Percentiles rank a stretch among this genome's conserved stretches.
phyloP scores from a whole-genome alignment of 1,140 invertebrate species.

The Armadillidium nasatum region DNA sequence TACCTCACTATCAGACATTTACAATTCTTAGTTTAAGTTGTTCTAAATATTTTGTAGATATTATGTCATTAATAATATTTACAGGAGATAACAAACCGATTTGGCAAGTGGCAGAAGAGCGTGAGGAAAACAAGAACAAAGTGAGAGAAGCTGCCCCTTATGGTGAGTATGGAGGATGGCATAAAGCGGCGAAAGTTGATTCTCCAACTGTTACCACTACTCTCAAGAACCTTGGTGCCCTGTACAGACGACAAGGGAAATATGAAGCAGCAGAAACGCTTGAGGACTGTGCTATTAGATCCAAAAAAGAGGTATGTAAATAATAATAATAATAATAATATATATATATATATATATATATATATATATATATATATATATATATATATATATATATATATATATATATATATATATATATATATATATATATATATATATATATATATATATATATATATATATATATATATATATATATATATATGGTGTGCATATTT shows the following conservation, averaged over 20 bases:
- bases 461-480: too few relatives aligned
- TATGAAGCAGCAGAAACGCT: slow-evolving; percentile 98
- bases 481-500: too few relatives aligned
- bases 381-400: too few relatives aligned
- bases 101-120: slow-evolving; percentile 98
- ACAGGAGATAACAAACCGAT: slow-evolving; percentile 95
- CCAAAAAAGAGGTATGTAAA: slow-evolving; percentile 75
- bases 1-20: too few relatives aligned
- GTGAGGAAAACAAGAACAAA: slow-evolving; percentile 89
- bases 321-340: too few relatives aligned
- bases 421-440: too few relatives aligned
- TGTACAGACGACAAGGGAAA: slow-evolving; percentile 95
- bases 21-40: too few relatives aligned
- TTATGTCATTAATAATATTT: slow-evolving; percentile 26
- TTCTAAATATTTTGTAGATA: too few relatives aligned
- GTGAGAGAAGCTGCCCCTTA: slow-evolving; percentile 86
- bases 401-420: too few relatives aligned
- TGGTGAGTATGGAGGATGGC: slow-evolving; percentile 94
- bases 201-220: slow-evolving; percentile 96
- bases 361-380: too few relatives aligned
- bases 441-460: too few relatives aligned
- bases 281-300: slow-evolving; percentile 92
- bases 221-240: slow-evolving; percentile 90
- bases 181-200: slow-evolving; percentile 97
- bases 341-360: too few relatives aligned